These are phyloP conservation scores for Alaudala cheleensis DNA, from an alignment of 2,113 vertebrate species.

Conservation along the genomic window DNA sequence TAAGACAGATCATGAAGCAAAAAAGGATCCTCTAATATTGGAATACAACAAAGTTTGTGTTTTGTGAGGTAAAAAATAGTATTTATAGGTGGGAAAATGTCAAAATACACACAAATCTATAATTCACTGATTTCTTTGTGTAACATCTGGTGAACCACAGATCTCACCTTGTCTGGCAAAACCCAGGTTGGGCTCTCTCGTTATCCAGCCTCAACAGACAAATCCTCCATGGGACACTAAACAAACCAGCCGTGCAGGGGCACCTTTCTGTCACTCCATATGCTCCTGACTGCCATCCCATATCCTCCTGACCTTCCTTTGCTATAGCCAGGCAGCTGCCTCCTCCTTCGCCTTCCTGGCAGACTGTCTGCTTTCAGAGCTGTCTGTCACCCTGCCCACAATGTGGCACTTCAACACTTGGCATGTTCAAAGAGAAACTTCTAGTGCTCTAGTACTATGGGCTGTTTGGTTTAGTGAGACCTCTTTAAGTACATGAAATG, in stretches of 20 bases:
- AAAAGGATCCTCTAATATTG: neutral
- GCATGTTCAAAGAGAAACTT: neutral
- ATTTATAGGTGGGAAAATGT: neutral
- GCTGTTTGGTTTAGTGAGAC: neutral
- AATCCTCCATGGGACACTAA: neutral
- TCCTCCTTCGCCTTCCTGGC: neutral
- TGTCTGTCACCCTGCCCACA: neutral
- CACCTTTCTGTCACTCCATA: neutral
- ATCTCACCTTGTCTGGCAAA: neutral
- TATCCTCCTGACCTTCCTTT: neutral
- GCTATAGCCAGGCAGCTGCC: neutral
- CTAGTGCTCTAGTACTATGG: neutral
- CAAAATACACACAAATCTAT: neutral
- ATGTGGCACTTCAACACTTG: neutral
- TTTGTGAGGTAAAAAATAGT: neutral
- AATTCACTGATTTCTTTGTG: neutral
- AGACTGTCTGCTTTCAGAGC: neutral
- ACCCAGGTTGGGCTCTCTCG: neutral
- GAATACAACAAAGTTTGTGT: neutral
- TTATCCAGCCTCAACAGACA: neutral
- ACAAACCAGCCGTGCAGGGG: rapidly evolving
- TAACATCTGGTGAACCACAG: neutral
- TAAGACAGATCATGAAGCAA: neutral
- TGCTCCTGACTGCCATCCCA: neutral
- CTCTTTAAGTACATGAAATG: neutral